Conservation (phyloP, 2,797 vertebrate genomes). For the Gymnoscopelus braueri region DNA sequence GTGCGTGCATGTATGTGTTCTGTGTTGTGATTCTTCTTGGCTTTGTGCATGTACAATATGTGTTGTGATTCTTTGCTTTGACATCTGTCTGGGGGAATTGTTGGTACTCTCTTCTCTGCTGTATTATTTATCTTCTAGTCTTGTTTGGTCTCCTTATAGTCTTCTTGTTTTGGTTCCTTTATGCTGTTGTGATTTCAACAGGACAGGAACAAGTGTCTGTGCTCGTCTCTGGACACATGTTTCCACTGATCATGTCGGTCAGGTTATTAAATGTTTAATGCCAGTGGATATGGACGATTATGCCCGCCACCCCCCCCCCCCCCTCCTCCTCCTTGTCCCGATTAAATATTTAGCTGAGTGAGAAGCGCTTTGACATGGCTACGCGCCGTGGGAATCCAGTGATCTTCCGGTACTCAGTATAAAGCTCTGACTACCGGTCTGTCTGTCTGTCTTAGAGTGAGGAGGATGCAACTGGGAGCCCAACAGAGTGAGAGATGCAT, state of each 20-base stretch:
- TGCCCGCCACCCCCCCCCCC: too few species aligned
- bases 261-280: slow-evolving; percentile 82
- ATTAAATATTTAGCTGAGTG: slow-evolving; percentile 82
- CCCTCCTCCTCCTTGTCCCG: slow-evolving; percentile 74
- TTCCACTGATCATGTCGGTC: slow-evolving; percentile 67
- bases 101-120: not conserved
- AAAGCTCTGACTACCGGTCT: slow-evolving; percentile 69
- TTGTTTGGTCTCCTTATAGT: slow-evolving; percentile 41
- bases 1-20: not conserved
- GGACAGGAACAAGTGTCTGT: slow-evolving; percentile 45
- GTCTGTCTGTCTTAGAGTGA: slow-evolving; percentile 42
- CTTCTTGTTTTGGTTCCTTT: too few species aligned
- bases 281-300: slow-evolving; percentile 77
- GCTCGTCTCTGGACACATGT: slow-evolving; percentile 53
- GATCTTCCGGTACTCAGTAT: slow-evolving; percentile 34
- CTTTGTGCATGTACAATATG: not conserved
- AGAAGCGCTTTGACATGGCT: slow-evolving; percentile 76
- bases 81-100: slow-evolving; percentile 32
- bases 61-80: slow-evolving; percentile 39
- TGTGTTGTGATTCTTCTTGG: slow-evolving; percentile 34
- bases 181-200: slow-evolving; percentile 35
- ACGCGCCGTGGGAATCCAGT: slow-evolving; percentile 66
- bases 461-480: slow-evolving; percentile 58
- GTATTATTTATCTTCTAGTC: slow-evolving; percentile 18
- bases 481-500: slow-evolving; percentile 32